Evolutionary conservation across 2,888 invertebrate genomes (phyloP), one percentile per base, ranked within the genome.

Genomic region (Leptopilina syphax): DNA sequence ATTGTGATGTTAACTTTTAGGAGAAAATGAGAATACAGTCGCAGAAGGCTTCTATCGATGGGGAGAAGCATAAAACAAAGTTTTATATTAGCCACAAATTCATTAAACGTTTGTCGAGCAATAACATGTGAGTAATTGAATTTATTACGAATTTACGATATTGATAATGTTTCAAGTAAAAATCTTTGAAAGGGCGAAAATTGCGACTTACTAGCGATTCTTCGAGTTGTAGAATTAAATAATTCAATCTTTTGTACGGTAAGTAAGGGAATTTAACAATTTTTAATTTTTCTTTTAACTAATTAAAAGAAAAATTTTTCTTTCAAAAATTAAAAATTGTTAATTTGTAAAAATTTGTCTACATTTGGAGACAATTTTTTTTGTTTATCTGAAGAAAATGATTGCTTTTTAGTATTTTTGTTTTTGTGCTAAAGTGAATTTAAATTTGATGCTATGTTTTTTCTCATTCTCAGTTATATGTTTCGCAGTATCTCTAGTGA

Each of bases 91-190:
- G 95, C 87, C 95, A 95, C 88, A 95, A 95, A 91, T 92, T 96
- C 85, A 95, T 96, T 76, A 96, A 96, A 91, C 93, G 96, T 77
- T 92, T 96, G 77, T 96, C 96, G 70, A 96, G 95, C 86, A 96
- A 95, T 93, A 96, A 95, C 90, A 95, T 96, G 96, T 96, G 92
- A 95, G 96, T 93, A 88, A 34, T 84, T 77, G 1, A 2, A 50
- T 12, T 50, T 12, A 50, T 44, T 34, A 34, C 4, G 3, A 34
- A 34, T 34, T 34, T 34, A 34, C 34, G 4, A 34, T 34, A 3
- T 34, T 34, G 34, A 34, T 34, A 34, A 34, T 34, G 34, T 34
- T 34, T 34, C 3, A 3, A 34, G 34, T 34, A 34, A 34, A 34
- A 34, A 34, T 0, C 3, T 34, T 34, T 34, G 34, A 34, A 34